These are phyloP conservation scores for Xanthorhoe spadicearia DNA, from an alignment of 2,888 invertebrate species.

Conservation along the genomic window DNA sequence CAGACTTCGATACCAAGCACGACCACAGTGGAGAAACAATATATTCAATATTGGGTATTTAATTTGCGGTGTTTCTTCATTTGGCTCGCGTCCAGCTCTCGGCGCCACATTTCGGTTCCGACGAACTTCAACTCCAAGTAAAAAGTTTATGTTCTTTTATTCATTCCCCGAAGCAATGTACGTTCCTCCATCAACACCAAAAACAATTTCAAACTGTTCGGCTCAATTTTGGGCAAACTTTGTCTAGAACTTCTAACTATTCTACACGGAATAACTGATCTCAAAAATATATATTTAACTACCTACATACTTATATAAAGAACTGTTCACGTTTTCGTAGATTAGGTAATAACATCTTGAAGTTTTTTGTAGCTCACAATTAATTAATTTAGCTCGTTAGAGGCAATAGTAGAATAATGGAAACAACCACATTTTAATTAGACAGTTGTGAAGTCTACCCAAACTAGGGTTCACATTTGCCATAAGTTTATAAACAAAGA, in stretches of 20 bases:
- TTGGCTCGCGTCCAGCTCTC: conserved; percentile 34
- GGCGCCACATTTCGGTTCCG: conserved; percentile 17
- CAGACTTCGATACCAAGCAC: background rate
- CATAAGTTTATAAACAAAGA: conserved; percentile 28
- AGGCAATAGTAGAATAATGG: conserved; percentile 2
- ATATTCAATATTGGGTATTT: conserved; percentile 30
- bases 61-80: conserved; percentile 34
- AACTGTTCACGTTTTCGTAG: too few relatives aligned
- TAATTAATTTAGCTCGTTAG: background rate
- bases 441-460: conserved; percentile 15
- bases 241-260: background rate
- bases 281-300: background rate
- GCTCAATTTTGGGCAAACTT: background rate
- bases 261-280: background rate
- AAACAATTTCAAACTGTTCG: background rate
- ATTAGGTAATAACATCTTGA: too few relatives aligned
- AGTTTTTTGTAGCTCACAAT: background rate
- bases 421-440: conserved; percentile 23
- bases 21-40: conserved; percentile 13
- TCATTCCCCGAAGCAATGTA: background rate
- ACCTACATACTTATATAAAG: too few relatives aligned
- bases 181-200: background rate
- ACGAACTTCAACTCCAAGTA: conserved; percentile 22
- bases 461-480: conserved; percentile 23
- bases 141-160: conserved; percentile 17